Percentiles rank a stretch among this genome's conserved stretches.
These are phyloP conservation scores for Acanthochromis polyacanthus DNA, from an alignment of 2,113 vertebrate species.

Conservation along the genomic window DNA sequence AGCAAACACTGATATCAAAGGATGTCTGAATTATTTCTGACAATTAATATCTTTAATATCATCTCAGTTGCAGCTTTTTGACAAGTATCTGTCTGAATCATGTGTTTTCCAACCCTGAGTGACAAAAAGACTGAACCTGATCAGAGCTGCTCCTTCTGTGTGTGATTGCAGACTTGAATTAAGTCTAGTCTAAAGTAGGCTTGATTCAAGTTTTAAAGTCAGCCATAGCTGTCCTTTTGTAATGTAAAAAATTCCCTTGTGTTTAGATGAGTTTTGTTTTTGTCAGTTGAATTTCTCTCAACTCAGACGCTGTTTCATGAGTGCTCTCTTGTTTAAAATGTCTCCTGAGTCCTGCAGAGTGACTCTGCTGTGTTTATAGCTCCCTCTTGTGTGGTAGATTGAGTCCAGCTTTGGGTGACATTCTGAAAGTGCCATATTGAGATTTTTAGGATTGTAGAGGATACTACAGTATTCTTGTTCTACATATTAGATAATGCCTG, in stretches of 20 bases:
- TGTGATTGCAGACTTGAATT: conserved; percentile 6
- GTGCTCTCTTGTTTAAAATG: not conserved
- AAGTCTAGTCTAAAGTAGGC: conserved; percentile 1
- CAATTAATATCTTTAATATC: no score
- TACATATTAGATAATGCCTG: not conserved
- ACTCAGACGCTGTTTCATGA: not conserved
- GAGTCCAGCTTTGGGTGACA: conserved; percentile 16
- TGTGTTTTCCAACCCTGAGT: conserved; percentile 41
- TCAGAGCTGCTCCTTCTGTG: not conserved
- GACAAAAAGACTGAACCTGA: conserved; percentile 14
- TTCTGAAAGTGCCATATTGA: conserved; percentile 38
- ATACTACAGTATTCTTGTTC: not conserved
- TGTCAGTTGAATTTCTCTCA: not conserved
- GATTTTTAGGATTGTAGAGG: conserved; percentile 4
- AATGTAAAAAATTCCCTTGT: not conserved
- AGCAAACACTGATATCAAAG: no score
- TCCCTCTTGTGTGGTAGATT: conserved; percentile 37
- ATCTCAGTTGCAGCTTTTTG: not conserved
- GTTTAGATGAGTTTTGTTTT: conserved; percentile 13
- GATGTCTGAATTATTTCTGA: no score
- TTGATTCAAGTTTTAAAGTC: conserved; percentile 16
- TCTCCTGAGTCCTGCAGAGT: not conserved
- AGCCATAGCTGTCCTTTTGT: conserved; percentile 13
- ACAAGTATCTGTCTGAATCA: not conserved
- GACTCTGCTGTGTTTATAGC: conserved; percentile 3